Conservation (phyloP, 2,888 invertebrate genomes). For the Caenorhabditis doughertyi region DNA sequence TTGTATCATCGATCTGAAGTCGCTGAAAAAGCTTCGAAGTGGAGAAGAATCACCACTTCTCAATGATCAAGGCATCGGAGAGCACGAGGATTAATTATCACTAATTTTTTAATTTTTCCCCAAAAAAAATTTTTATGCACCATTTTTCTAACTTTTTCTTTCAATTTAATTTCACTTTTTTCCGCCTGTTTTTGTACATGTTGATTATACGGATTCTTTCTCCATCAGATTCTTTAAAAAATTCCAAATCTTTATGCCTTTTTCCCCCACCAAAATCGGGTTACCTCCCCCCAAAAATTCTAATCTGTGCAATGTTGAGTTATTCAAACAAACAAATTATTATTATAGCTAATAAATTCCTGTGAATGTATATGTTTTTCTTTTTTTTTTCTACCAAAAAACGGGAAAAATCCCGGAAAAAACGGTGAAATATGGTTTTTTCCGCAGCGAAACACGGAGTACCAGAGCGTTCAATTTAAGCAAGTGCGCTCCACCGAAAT, state of each 20-base stretch:
- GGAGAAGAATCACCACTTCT: constrained; percentile 73
- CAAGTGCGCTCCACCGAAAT: no score
- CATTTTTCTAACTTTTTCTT: not conserved
- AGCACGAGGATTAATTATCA: constrained; percentile 45
- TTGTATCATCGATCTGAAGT: constrained; percentile 73
- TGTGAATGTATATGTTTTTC: not conserved
- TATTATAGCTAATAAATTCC: not conserved
- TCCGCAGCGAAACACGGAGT: not conserved
- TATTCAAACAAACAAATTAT: not conserved
- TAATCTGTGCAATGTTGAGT: constrained; percentile 12
- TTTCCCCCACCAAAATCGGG: not conserved
- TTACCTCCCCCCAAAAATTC: not conserved
- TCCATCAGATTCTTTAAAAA: not conserved
- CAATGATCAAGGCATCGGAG: constrained; percentile 43
- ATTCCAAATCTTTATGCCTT: constrained; percentile 3
- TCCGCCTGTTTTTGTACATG: constrained; percentile 47
- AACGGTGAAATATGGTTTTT: not conserved
- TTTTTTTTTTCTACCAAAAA: not conserved
- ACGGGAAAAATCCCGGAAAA: not conserved
- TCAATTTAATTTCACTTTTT: not conserved
- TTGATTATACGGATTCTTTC: constrained; percentile 12
- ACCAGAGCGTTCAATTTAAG: not conserved
- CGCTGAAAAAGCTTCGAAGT: constrained; percentile 60
- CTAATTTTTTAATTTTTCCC: not conserved
- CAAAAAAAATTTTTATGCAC: no score